phyloP scores from a whole-genome alignment of 2,113 vertebrate genomes.

The Burhinus bistriatus region DNA sequence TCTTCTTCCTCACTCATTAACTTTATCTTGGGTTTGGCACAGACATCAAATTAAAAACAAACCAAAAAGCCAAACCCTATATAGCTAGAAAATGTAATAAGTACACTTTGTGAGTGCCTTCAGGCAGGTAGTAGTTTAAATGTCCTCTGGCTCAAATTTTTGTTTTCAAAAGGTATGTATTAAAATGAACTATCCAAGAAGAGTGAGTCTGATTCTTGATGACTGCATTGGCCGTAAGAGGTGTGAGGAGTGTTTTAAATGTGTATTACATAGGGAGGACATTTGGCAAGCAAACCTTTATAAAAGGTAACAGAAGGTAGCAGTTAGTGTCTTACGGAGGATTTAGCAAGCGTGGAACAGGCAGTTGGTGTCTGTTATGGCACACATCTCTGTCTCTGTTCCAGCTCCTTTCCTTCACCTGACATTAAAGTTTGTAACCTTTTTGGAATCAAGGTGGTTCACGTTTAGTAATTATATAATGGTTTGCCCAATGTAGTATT shows the following conservation, averaged over 20 bases:
- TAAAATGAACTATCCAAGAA: background rate
- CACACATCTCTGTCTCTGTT: background rate
- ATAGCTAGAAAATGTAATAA: background rate
- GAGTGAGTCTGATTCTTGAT: background rate
- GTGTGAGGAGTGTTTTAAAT: background rate
- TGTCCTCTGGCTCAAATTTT: background rate
- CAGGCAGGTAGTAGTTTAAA: background rate
- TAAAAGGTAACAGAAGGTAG: background rate
- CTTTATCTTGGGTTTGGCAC: background rate
- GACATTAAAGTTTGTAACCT: background rate
- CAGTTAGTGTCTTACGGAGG: background rate
- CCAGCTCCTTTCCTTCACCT: background rate
- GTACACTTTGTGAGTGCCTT: background rate
- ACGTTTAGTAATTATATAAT: background rate
- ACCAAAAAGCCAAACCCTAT: rapidly evolving
- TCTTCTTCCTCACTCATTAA: background rate
- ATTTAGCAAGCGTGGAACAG: background rate
- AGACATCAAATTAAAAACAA: background rate
- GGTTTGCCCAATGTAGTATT: background rate
- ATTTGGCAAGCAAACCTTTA: background rate
- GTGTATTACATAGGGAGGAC: background rate
- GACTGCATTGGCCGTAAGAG: background rate
- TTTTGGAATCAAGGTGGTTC: background rate
- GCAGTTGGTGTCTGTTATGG: background rate
- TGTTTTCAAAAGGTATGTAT: background rate